Percentiles rank a stretch among this genome's conserved stretches.
phyloP scores from a whole-genome alignment of 2,797 vertebrate genomes.

The Gymnopithys bicolor region DNA sequence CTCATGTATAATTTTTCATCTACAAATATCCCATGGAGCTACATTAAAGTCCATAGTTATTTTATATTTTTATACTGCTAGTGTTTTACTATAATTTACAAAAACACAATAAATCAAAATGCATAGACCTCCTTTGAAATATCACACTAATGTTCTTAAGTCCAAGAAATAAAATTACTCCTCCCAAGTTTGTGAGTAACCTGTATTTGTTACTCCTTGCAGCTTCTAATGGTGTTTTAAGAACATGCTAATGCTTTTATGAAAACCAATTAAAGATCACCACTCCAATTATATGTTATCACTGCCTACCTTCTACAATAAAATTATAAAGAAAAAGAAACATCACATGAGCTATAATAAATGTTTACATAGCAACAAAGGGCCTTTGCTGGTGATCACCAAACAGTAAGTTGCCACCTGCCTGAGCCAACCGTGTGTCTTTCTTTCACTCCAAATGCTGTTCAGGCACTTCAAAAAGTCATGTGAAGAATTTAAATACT shows the following conservation, averaged over 20 bases:
- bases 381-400: not conserved
- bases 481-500: slow-evolving; percentile 38
- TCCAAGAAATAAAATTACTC: not conserved
- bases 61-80: not conserved
- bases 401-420: not conserved
- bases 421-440: not conserved
- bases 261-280: not conserved
- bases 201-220: not conserved
- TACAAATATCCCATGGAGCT: not conserved
- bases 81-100: not conserved
- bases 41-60: not conserved
- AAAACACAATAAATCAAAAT: not conserved
- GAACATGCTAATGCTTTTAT: not conserved
- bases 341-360: not conserved
- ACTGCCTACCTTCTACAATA: not conserved
- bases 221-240: not conserved
- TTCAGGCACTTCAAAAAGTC: not conserved
- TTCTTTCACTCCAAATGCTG: not conserved
- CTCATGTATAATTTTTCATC: not conserved
- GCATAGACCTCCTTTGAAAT: not conserved
- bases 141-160: not conserved
- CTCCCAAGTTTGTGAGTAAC: not conserved
- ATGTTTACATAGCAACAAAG: slow-evolving; percentile 13
- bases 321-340: not conserved
- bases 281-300: not conserved